Conservation (phyloP, 2,113 vertebrate species). For the Megaleporinus macrocephalus region DNA sequence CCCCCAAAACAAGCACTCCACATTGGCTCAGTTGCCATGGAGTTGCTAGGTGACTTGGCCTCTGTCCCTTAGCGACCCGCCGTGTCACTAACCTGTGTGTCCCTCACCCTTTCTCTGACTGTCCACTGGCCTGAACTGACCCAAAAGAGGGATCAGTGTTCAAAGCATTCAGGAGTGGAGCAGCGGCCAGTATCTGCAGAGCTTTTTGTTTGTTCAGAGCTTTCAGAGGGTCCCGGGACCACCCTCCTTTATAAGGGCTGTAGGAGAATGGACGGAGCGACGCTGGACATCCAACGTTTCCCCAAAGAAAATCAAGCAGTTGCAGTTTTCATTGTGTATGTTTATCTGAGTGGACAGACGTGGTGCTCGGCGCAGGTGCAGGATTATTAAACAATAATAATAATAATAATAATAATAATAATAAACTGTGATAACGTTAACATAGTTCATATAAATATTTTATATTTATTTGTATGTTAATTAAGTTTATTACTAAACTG, state of each 20-base stretch:
- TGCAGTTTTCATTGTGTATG: neutral
- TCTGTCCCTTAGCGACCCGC: slow-evolving; percentile 37
- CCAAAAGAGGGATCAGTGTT: slow-evolving; percentile 47
- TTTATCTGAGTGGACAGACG: neutral
- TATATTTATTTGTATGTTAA: no score
- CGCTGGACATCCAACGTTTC: neutral
- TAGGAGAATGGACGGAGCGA: neutral
- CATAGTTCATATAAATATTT: no score
- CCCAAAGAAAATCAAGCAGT: neutral
- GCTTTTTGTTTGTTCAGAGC: slow-evolving; percentile 42
- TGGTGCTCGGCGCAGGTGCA: neutral
- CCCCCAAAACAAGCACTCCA: slow-evolving; percentile 52
- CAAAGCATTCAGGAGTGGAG: slow-evolving; percentile 31
- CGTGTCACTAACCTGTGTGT: slow-evolving; percentile 9
- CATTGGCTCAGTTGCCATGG: slow-evolving; percentile 50
- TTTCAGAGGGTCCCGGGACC: slow-evolving; percentile 28
- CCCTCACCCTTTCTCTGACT: slow-evolving; percentile 44
- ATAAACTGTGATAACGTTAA: no score
- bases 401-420: no score
- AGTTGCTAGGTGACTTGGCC: slow-evolving; percentile 59
- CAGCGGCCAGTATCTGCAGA: slow-evolving; percentile 1
- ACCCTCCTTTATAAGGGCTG: slow-evolving; percentile 5
- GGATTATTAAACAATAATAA: no score
- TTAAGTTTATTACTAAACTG: no score
- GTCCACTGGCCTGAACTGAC: slow-evolving; percentile 34